Percentiles rank a stretch among this genome's conserved stretches.
phyloP scores from a whole-genome alignment of 2,113 vertebrate species.

The Crotalus viridis region DNA sequence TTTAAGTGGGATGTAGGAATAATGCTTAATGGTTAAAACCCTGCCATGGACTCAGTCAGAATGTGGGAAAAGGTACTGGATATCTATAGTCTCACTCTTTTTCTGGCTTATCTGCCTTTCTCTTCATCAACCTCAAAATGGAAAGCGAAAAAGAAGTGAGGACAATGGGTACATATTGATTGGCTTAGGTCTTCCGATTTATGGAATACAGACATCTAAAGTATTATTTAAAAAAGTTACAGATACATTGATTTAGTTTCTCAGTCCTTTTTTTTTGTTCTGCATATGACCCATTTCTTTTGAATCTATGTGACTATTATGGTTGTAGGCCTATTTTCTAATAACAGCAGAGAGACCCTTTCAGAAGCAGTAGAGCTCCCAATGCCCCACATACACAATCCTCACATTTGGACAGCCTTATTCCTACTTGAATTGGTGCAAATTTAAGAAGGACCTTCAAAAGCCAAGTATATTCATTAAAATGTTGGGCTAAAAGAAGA shows the following conservation, averaged over 20 bases:
- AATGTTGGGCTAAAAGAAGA: not conserved
- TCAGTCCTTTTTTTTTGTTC: not conserved
- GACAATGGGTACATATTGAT: not conserved
- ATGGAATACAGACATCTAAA: not conserved
- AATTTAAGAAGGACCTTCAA: not conserved
- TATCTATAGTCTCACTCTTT: not conserved
- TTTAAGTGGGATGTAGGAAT: not conserved
- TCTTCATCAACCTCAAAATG: not conserved
- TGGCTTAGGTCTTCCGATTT: not conserved
- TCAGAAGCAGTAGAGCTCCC: not conserved
- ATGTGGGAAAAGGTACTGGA: not conserved
- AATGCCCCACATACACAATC: not conserved
- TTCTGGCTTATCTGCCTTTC: not conserved
- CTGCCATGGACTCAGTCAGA: not conserved
- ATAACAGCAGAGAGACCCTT: not conserved
- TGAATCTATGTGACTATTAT: not conserved
- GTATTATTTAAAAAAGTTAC: not conserved
- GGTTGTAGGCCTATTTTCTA: not conserved
- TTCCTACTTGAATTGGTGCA: not conserved
- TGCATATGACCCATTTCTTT: not conserved
- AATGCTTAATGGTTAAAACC: not conserved
- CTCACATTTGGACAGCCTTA: not conserved
- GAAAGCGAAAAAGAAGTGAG: not conserved
- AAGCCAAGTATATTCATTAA: not conserved
- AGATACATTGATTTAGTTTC: not conserved